A percentile compares a stretch with the other conserved stretches of the same genome.
Conservation (phyloP, 2,113 vertebrate species). For the Indicator indicator region DNA sequence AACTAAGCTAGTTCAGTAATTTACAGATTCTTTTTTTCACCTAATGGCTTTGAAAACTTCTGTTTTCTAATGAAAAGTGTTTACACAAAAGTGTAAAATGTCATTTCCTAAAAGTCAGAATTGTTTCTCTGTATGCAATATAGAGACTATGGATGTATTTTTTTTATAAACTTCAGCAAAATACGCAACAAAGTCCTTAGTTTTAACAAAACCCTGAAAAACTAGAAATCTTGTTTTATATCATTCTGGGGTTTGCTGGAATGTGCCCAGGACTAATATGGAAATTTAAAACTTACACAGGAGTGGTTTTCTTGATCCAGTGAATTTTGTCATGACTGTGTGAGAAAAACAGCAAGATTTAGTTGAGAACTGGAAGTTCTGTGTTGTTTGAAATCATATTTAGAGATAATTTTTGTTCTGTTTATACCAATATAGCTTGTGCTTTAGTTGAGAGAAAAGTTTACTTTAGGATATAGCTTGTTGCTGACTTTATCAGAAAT, state of each 20-base stretch:
- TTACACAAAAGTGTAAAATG: background rate
- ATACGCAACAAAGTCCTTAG: background rate
- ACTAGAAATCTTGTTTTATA: background rate
- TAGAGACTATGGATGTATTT: background rate
- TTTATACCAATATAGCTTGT: background rate
- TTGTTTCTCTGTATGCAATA: background rate
- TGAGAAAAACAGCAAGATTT: background rate
- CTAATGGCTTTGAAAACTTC: background rate
- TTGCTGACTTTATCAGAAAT: background rate
- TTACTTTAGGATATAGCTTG: background rate
- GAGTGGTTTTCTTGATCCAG: background rate
- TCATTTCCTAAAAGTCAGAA: background rate
- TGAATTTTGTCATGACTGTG: background rate
- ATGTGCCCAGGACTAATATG: background rate
- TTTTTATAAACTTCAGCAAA: background rate
- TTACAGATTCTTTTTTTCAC: background rate
- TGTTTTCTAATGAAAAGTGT: background rate
- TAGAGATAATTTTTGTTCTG: background rate
- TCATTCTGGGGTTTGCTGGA: background rate
- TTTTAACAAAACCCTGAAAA: background rate
- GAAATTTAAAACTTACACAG: background rate
- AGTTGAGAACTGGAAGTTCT: background rate
- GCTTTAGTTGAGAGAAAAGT: background rate
- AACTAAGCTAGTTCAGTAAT: background rate
- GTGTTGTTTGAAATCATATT: background rate